These are phyloP conservation scores for Chymomyza caudatula DNA, from an alignment of 2,888 invertebrate genomes.

Conservation along the genomic window DNA sequence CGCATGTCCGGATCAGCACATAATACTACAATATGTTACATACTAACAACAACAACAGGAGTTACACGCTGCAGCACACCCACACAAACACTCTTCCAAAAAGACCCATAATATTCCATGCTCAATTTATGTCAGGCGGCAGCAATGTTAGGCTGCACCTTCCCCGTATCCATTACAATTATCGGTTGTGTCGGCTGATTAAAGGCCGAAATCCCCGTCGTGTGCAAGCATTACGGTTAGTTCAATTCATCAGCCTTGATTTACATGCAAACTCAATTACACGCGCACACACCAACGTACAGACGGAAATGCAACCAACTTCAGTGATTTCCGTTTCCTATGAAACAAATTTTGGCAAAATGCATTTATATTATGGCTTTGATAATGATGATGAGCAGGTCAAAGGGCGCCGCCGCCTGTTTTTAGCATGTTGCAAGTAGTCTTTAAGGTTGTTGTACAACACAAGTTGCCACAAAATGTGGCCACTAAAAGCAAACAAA, in stretches of 20 bases:
- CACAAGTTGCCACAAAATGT: conserved; percentile 5
- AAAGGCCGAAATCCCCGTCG: conserved; percentile 15
- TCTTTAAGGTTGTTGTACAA: conserved; percentile 18
- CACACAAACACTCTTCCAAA: background rate
- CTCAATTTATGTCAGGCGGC: background rate
- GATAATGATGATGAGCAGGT: conserved; percentile 9
- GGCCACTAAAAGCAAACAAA: conserved; percentile 40
- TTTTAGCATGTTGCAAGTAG: conserved; percentile 28
- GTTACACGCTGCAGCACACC: no score
- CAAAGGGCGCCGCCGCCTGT: conserved; percentile 41
- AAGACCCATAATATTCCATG: background rate
- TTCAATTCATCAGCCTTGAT: conserved; percentile 21
- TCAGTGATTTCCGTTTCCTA: conserved; percentile 36
- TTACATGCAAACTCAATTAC: conserved; percentile 14
- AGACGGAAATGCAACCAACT: conserved; percentile 8
- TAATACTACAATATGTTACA: no score
- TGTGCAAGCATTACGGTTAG: conserved; percentile 7
- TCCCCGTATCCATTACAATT: conserved; percentile 12
- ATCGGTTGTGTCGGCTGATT: conserved; percentile 19
- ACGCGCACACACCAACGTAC: background rate
- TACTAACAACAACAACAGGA: background rate
- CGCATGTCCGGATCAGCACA: no score
- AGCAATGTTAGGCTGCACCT: background rate
- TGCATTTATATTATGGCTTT: background rate
- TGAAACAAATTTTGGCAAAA: conserved; percentile 15